phyloP scores from a whole-genome alignment of 2,888 invertebrate genomes.

The Campoplex capitator region DNA sequence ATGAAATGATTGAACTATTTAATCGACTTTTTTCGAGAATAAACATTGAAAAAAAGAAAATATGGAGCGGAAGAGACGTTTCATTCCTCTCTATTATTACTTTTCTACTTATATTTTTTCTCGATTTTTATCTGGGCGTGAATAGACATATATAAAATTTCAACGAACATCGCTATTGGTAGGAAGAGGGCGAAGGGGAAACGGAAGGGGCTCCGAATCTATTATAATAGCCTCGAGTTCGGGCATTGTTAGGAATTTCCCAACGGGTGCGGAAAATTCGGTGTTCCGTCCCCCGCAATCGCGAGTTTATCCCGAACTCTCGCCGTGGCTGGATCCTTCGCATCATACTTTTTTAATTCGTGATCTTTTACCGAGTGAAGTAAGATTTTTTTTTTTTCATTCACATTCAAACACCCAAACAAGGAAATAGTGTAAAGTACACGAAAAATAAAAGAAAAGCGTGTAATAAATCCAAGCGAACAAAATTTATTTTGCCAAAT shows the following conservation, averaged over 20 bases:
- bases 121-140: neutral
- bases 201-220: slow-evolving; percentile 75
- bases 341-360: slow-evolving; percentile 10
- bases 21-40: too few relatives aligned
- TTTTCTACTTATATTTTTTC: neutral
- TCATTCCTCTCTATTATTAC: neutral
- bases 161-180: slow-evolving; percentile 8
- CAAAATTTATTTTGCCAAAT: neutral
- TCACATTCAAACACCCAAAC: too few relatives aligned
- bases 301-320: slow-evolving; percentile 73
- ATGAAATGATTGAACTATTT: neutral
- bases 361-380: slow-evolving; percentile 31
- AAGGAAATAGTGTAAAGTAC: neutral
- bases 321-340: slow-evolving; percentile 70
- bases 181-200: neutral
- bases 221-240: slow-evolving; percentile 78
- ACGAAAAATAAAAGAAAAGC: neutral
- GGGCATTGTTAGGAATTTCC: slow-evolving; percentile 73
- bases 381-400: slow-evolving; percentile 22
- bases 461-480: neutral
- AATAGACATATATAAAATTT: neutral
- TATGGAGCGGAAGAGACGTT: neutral
- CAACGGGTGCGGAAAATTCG: slow-evolving; percentile 67
- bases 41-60: neutral
- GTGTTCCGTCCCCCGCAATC: slow-evolving; percentile 66